Conservation (phyloP, 2,797 vertebrate genomes). For the Melanotaenia trifasciata region DNA sequence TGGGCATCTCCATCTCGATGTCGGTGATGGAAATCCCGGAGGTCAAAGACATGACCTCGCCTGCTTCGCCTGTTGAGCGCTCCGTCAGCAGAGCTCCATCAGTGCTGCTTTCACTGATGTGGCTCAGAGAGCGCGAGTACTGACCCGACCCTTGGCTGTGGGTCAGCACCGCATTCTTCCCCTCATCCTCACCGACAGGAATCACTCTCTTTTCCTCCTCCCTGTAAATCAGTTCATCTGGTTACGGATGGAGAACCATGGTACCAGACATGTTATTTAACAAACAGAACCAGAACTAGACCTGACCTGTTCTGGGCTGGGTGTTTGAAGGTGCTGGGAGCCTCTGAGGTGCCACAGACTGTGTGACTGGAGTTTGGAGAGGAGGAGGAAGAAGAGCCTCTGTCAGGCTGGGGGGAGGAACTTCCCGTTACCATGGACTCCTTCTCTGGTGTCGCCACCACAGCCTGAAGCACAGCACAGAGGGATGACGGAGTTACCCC, state of each 20-base stretch:
- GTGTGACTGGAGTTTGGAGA: slow-evolving; percentile 47
- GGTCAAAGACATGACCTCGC: slow-evolving; percentile 48
- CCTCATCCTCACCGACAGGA: slow-evolving; percentile 16
- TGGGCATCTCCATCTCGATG: slow-evolving; percentile 60
- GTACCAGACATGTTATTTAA: neutral
- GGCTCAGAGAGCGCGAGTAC: slow-evolving; percentile 91
- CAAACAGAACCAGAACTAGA: neutral
- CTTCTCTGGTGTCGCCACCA: slow-evolving; percentile 86
- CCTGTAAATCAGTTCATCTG: slow-evolving; percentile 37
- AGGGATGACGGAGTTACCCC: slow-evolving; percentile 8
- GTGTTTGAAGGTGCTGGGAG: neutral
- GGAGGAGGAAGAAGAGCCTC: slow-evolving; percentile 64
- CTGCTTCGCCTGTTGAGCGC: slow-evolving; percentile 43
- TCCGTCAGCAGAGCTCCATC: slow-evolving; percentile 78
- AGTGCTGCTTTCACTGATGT: slow-evolving; percentile 92
- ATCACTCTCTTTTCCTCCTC: slow-evolving; percentile 18
- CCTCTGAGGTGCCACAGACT: slow-evolving; percentile 43
- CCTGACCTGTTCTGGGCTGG: slow-evolving; percentile 48
- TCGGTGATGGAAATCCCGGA: slow-evolving; percentile 69
- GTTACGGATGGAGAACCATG: neutral
- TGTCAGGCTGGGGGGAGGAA: slow-evolving; percentile 78
- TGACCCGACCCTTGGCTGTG: slow-evolving; percentile 77
- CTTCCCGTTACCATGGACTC: slow-evolving; percentile 71
- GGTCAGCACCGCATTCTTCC: slow-evolving; percentile 59
- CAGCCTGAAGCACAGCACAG: slow-evolving; percentile 64